Conservation (phyloP, 2,888 invertebrate species). For the Mystacides longicornis region DNA sequence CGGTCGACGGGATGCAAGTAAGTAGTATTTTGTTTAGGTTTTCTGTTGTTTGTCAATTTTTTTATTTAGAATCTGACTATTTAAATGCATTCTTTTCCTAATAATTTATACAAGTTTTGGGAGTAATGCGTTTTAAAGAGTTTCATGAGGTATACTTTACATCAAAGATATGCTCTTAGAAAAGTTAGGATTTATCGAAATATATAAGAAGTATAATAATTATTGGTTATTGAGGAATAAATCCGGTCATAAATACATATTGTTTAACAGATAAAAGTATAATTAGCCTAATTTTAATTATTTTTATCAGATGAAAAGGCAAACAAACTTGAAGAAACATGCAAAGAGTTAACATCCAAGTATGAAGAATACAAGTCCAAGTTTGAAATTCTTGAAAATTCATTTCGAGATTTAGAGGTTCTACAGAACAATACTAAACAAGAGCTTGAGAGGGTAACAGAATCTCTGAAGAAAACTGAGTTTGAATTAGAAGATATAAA, state of each 20-base stretch:
- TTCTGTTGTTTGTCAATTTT: no score
- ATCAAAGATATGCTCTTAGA: no score
- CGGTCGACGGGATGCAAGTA: constrained; percentile 56
- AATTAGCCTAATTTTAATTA: neutral
- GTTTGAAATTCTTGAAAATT: constrained; percentile 53
- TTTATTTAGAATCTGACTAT: no score
- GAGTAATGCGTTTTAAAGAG: no score
- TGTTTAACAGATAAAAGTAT: no score
- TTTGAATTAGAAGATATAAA: constrained; percentile 59
- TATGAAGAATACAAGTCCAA: constrained; percentile 57
- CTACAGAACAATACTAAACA: constrained; percentile 55
- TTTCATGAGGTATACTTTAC: no score
- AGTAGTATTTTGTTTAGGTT: no score
- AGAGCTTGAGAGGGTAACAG: constrained; percentile 58
- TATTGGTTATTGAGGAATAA: no score
- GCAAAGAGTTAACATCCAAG: constrained; percentile 52
- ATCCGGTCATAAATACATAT: no score
- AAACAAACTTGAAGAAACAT: constrained; percentile 45
- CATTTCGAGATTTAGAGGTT: constrained; percentile 55
- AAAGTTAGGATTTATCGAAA: no score
- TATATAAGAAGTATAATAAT: no score
- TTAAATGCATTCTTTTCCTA: neutral
- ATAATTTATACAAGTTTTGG: neutral
- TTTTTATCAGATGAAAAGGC: constrained; percentile 49
- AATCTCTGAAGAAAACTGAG: constrained; percentile 56